Evolutionary conservation across 2,113 vertebrate species (phyloP), one percentile per base, ranked within the genome.

Genomic region (Phoenicopterus ruber): DNA sequence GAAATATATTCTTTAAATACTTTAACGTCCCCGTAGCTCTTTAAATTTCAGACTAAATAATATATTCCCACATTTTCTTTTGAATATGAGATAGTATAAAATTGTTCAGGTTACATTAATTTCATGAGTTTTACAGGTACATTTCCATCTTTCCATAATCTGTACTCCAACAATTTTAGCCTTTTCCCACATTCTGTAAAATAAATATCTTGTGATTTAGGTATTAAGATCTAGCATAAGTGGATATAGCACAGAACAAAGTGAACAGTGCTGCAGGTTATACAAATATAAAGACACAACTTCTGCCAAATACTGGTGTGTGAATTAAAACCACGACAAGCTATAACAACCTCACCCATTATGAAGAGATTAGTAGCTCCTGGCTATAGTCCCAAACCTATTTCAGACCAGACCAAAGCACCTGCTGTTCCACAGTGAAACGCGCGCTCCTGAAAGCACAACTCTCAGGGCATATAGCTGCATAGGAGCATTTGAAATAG

Each of bases 21-120:
- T 79, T 90, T 46, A 80, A 82, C 0, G 1, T 69, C 11, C 11
- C 25, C 16, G 34, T 40, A 19, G 3, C 4, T 84, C 18, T 71
- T 26, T 61, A 57, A 57, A 88, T 90, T 88, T 91, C 49, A 88
- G 46, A 80, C 34, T 77, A 82, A 93, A 87, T 52, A 85, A 65
- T 44, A 44, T 24, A 63, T 74, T 83, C 11, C 5, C 32, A 63
- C 2, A 0, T 67, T 86, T 88, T 84, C 32, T 52, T 92, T 91
- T 82, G 77, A 76, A 77, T 77, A 38, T 38, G 10, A 62, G 13
- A 16, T 20, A 54, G 7, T 49, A 52, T 50, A 42, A 88, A 66
- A 86, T 92, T 83, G 4, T 38, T 90, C 32, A 62, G 3, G 2
- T 58, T 88, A 13, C 16, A 70, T 86, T 88, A 66, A 62, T 84